phyloP scores from a whole-genome alignment of 2,113 vertebrate species.

The Peromyscus maniculatus region DNA sequence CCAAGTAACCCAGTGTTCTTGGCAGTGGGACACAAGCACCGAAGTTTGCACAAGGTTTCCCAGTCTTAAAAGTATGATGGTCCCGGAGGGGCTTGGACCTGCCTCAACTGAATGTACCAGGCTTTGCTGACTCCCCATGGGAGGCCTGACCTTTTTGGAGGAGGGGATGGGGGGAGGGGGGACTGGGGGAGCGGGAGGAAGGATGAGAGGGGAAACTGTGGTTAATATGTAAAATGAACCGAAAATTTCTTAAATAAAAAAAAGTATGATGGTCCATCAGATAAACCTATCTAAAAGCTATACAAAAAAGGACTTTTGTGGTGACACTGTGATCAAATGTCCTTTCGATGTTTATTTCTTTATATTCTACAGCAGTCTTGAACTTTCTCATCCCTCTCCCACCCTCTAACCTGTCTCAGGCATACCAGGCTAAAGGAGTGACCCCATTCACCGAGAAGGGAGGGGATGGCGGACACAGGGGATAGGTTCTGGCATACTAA shows the following conservation, averaged over 20 bases:
- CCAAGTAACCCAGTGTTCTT: neutral
- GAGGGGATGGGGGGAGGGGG: too few relatives aligned
- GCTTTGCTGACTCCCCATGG: too few relatives aligned
- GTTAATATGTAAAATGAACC: too few relatives aligned
- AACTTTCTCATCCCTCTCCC: neutral
- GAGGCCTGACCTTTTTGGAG: too few relatives aligned
- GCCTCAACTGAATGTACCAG: too few relatives aligned
- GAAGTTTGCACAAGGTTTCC: neutral
- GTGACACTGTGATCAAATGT: neutral
- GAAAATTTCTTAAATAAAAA: too few relatives aligned
- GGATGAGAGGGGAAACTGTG: too few relatives aligned
- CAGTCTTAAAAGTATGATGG: neutral
- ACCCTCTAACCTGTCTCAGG: neutral
- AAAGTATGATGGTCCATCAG: neutral
- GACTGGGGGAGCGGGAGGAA: too few relatives aligned
- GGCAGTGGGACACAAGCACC: neutral
- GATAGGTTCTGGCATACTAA: neutral
- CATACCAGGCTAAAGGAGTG: neutral
- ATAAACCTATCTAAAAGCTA: neutral
- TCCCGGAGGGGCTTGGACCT: too few relatives aligned
- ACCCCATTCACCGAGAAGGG: neutral
- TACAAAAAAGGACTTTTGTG: neutral
- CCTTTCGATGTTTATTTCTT: neutral
- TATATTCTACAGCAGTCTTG: neutral
- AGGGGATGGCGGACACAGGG: neutral